Conservation (phyloP, 2,113 vertebrate species). For the Planiliza haematocheilus region DNA sequence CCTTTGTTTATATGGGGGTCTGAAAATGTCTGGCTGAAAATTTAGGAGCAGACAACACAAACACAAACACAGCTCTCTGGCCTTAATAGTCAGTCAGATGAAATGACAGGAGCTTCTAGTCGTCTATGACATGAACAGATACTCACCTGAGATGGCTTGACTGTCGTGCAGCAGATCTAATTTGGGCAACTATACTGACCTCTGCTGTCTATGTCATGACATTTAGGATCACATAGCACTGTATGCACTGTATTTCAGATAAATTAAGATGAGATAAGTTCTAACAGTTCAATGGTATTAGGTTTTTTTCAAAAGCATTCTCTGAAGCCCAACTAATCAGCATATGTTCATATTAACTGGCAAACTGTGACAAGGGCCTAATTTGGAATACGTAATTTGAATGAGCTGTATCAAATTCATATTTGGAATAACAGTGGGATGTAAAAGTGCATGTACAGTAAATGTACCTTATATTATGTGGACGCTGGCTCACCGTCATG, state of each 20-base stretch:
- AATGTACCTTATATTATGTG: too few relatives aligned
- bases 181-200: background rate
- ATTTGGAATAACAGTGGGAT: too few relatives aligned
- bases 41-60: constrained; percentile 25
- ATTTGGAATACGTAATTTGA: too few relatives aligned
- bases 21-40: constrained; percentile 36
- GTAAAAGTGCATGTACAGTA: too few relatives aligned
- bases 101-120: background rate
- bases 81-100: constrained; percentile 7
- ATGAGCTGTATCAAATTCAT: too few relatives aligned
- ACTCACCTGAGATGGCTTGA: background rate
- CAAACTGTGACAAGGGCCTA: too few relatives aligned
- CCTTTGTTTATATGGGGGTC: background rate
- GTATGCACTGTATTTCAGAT: background rate
- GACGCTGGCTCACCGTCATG: too few relatives aligned
- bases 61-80: constrained; percentile 5
- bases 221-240: background rate
- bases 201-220: background rate
- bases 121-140: constrained; percentile 9
- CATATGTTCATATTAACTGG: too few relatives aligned
- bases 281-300: too few relatives aligned
- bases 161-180: constrained; percentile 21
- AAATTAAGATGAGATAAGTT: too few relatives aligned
- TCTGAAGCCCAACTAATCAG: too few relatives aligned
- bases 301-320: too few relatives aligned